These are phyloP conservation scores for Cosmia trapezina DNA, from an alignment of 2,888 invertebrate species.

Conservation along the genomic window DNA sequence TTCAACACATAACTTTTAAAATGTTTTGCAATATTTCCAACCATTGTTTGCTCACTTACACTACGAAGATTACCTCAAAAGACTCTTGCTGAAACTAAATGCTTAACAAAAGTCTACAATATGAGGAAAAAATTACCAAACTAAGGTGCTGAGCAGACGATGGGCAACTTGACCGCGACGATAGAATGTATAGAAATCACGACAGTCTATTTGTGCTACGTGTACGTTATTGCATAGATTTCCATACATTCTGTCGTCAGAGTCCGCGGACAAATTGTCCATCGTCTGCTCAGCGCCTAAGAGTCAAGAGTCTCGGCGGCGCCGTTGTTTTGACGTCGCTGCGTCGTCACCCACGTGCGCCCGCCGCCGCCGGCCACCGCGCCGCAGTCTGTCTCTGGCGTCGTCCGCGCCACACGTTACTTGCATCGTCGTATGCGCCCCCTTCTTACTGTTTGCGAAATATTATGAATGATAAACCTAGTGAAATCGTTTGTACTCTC, in stretches of 20 bases:
- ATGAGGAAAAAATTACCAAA: slow-evolving; percentile 45
- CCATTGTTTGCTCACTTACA: not conserved
- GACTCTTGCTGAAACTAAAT: not conserved
- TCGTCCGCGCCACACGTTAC: slow-evolving; percentile 75
- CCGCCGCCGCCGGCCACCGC: slow-evolving; percentile 76
- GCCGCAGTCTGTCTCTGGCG: slow-evolving; percentile 84
- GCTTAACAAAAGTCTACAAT: slow-evolving; percentile 17
- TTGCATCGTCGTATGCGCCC: slow-evolving; percentile 63
- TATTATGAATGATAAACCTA: slow-evolving; percentile 74
- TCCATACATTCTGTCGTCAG: too few relatives aligned
- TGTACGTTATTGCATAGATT: too few relatives aligned
- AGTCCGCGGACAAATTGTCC: too few relatives aligned
- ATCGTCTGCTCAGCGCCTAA: slow-evolving; percentile 4
- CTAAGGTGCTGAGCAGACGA: not conserved
- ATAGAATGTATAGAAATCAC: too few relatives aligned
- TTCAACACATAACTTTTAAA: not conserved
- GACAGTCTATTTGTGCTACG: too few relatives aligned
- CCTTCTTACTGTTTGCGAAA: slow-evolving; percentile 73
- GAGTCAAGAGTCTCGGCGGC: slow-evolving; percentile 58
- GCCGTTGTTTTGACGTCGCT: slow-evolving; percentile 77
- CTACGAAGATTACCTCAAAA: not conserved
- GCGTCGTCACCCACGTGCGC: slow-evolving; percentile 80
- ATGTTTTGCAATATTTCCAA: not conserved
- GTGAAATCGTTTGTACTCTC: slow-evolving; percentile 66
- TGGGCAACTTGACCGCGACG: too few relatives aligned